Evolutionary conservation across 2,113 vertebrate species (phyloP), one percentile per base, ranked within the genome.

Genomic region (Mesembrinibis cayennensis): DNA sequence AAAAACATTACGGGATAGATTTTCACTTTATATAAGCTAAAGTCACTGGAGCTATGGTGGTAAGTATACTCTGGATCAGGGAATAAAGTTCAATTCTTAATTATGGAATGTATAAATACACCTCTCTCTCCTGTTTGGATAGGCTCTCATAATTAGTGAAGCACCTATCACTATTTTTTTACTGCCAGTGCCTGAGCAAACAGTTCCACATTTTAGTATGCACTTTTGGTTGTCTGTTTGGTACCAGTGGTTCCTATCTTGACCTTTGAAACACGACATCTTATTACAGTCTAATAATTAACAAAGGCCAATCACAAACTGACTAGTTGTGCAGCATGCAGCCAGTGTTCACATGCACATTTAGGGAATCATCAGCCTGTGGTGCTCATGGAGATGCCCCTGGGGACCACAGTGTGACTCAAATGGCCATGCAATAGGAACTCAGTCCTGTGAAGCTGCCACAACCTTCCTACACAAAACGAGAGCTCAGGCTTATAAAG

Each of bases 231-330:
- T 61, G 32, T 9, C 62, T 80, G 36, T 40, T 62, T 59, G 38
- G 47, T 87, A 67, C n/a, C 69, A 47, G 38, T 9, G 36, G n/a
- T 47, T 88, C 62, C 72, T 45, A 26, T 53, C 66, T 49, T 84
- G 93, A 95, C 69, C 87, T 93, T 91, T 96, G 95, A 93, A 91
- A 94, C 18, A 40, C 16, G n/a, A 17, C 0, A 2, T 76, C 65
- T 71, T 93, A 15, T 40, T 72, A 12, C 6, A 66, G 72, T 84
- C 69, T 93, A 91, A 89, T 90, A 72, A 93, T 85, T 93, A 96
- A 93, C 72, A 47, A 66, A 78, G 30, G 49, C 55, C 17, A 62
- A 29, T 58, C 59, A 77, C 53, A 95, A 52, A 50, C 36, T 34
- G 23, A 7, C 45, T 44, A 44, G 8, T 11, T 72, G 19, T 3